Evolutionary conservation across 1,140 invertebrate genomes (phyloP).

Genomic region (Drosophila tropicalis): DNA sequence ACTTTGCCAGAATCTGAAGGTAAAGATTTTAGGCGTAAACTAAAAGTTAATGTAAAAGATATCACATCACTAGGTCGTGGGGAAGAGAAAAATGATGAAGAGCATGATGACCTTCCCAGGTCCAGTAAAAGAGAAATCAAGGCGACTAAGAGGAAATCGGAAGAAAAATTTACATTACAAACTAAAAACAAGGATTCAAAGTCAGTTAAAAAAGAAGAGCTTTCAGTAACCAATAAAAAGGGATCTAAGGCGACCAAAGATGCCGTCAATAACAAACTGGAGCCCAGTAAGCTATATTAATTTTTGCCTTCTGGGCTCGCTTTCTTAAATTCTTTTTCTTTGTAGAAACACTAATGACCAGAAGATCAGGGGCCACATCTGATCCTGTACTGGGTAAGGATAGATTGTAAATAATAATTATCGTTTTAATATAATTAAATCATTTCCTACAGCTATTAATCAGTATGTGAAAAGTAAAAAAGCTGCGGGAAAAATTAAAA

Average conservation of each 20-base stretch:
- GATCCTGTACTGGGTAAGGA: slow-evolving; percentile 35
- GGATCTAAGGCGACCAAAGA: neutral
- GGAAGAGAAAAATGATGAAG: too few relatives aligned
- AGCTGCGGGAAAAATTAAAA: slow-evolving; percentile 42
- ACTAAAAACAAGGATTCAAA: too few relatives aligned
- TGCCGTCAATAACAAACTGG: neutral
- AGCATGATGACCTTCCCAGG: too few relatives aligned
- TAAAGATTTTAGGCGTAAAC: too few relatives aligned
- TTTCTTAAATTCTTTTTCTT: neutral
- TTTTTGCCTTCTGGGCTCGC: too few relatives aligned
- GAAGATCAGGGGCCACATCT: neutral
- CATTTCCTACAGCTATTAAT: slow-evolving; percentile 34
- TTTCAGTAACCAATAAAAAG: neutral
- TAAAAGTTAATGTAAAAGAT: too few relatives aligned
- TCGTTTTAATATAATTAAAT: neutral
- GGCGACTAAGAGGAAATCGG: too few relatives aligned
- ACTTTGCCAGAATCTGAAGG: too few relatives aligned
- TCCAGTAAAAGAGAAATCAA: too few relatives aligned
- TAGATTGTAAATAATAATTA: neutral
- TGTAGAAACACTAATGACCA: neutral
- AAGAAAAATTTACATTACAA: too few relatives aligned
- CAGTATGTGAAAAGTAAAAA: slow-evolving; percentile 46
- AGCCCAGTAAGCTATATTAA: neutral
- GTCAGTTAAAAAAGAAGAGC: neutral
- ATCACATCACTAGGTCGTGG: too few relatives aligned